Base-by-base conservation (phyloP, 37 sponge, comb jelly and placozoan genomes). In the Trichoplax adhaerens region DNA sequence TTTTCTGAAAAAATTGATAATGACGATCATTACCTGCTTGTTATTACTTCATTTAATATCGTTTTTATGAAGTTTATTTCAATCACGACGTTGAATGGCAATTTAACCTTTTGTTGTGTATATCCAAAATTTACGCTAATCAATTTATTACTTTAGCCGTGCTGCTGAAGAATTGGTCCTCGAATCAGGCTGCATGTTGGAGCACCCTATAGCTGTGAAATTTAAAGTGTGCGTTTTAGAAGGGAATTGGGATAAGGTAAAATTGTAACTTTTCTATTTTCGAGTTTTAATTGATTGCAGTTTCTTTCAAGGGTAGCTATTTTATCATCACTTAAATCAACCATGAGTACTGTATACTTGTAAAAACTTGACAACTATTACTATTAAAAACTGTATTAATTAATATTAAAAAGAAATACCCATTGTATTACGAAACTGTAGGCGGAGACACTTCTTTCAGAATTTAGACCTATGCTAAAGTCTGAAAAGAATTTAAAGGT, bases 191-290 rank as follows among this genome's bases (percentile, higher is more conserved):
- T 97, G 90, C 71, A 48, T 71, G 50, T 58, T 92, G 74, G 99
- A 97, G 55, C 87, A 97, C 66, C 87, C 90, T 0, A 66, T 81
- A n/a, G 93, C 93, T 48, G 80, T 90, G 5, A 83, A 80, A 54
- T 91, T 97, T 74, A 72, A 90, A 5, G 53, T 72, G 50, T 68
- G 74, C 75, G 84, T 97, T 8, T 65, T 89, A 29, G 59, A 68
- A 54, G 99, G 99, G 12, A 72, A 84, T 52, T 97, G 99, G 99
- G 77, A 84, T 5, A 70, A 79, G 83, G 94, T 93, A 58, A 78
- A 77, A 70, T 55, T 29, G 55, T 55, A 55, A 58, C 50, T 58
- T 10, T n/a, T 54, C 29, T 3, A n/a, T 61, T 66, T 7, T 5
- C 68, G 5, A 66, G 8, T 66, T 66, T 5, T 66, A 66, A 5